These are phyloP conservation scores for Indri indri DNA, from an alignment of 2,113 vertebrate genomes.

Conservation along the genomic window DNA sequence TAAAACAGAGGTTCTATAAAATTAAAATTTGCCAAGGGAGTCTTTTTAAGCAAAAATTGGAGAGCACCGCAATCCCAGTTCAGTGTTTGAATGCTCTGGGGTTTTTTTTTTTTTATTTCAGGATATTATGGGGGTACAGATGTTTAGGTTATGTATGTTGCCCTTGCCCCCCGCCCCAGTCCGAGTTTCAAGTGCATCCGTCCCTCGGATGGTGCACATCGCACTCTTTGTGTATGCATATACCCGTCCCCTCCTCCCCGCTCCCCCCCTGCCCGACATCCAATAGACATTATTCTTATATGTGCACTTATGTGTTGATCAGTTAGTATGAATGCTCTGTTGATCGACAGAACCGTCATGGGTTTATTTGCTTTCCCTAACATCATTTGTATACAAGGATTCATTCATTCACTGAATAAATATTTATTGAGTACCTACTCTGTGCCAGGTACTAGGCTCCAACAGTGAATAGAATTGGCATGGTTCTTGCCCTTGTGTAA, in stretches of 20 bases:
- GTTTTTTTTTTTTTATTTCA: too few species aligned
- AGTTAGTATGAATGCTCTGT: not conserved
- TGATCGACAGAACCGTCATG: not conserved
- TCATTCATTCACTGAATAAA: slow-evolving; percentile 15
- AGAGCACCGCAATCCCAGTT: not conserved
- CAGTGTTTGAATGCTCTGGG: slow-evolving; percentile 1
- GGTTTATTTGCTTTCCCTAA: slow-evolving; percentile 37
- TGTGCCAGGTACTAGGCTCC: not conserved
- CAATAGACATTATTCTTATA: too few species aligned
- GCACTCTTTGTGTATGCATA: too few species aligned
- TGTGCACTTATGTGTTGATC: too few species aligned
- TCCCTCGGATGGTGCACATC: too few species aligned
- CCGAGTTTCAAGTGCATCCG: too few species aligned
- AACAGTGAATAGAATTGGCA: not conserved
- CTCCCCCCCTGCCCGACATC: too few species aligned
- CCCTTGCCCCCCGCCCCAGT: too few species aligned
- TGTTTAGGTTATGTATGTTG: too few species aligned
- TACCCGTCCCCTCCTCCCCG: too few species aligned
- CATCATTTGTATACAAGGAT: not conserved
- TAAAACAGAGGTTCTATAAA: not conserved
- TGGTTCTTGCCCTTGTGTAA: not conserved
- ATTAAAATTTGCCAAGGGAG: slow-evolving; percentile 11
- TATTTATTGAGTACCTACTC: slow-evolving; percentile 5
- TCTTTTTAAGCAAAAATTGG: slow-evolving; percentile 45
- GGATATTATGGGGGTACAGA: too few species aligned